Evolutionary conservation across 2,797 vertebrate species (phyloP), one percentile per base, ranked within the genome.

Genomic region (Muscicapa comitata): DNA sequence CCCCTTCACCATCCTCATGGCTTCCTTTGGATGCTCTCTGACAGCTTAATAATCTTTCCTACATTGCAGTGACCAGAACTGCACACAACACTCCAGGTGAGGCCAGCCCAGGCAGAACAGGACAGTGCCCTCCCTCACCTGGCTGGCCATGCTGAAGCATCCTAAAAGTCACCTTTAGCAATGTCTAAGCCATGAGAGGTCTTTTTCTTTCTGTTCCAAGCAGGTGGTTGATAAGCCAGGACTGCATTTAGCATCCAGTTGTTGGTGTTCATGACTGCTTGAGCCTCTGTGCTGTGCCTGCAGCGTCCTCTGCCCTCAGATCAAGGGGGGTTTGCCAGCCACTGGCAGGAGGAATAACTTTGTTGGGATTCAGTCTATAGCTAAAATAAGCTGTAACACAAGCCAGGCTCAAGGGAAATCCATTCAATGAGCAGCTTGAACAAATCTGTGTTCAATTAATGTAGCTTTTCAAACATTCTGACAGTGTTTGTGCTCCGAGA

Each of bases 391-490:
- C 89, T 94, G 85, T 93, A 93, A 91, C 86, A 91, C 82, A 70
- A 94, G 93, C 29, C 79, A 93, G 82, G 73, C 95, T 90, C 73
- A 3, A 93, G 95, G 93, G 95, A 97, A 93, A 97, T 96, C 66
- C 79, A 86, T 96, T 95, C 94, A 95, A 81, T 90, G 91, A 96
- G 89, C 82, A 94, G 91, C 95, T 86, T 94, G 96, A 96, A 94
- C 93, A 90, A 95, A 97, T 96, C 95, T 91, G 77, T 96, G 95
- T 96, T 96, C 95, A 97, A 94, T 95, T 94, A 96, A 96, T 93
- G 94, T 90, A 93, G 94, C 95, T 96, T 95, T 95, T 96, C 95
- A 96, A 96, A 96, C 88, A 95, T 48, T 63, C 87, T 96, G 95
- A 96, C 96, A 96, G 94, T 92, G 87, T 94, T 96, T 96, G 89